Base-by-base conservation (phyloP, 2,888 invertebrate genomes). In the Dryococelus australis region DNA sequence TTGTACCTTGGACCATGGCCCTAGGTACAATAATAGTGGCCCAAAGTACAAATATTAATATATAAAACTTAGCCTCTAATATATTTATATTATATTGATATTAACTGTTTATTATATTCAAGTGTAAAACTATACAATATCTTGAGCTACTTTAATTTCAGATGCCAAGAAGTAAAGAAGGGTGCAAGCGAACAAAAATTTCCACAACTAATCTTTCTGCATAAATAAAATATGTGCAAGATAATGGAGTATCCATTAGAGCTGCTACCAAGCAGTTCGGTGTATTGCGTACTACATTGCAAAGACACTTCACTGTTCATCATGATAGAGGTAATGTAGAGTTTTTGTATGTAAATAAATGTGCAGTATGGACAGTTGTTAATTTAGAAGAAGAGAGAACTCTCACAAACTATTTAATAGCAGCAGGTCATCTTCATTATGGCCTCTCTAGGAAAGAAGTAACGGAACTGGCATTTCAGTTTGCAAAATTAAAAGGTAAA, bases 371-470 rank as follows among this genome's bases (percentile, higher is more conserved):
- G 80, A 80, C 24, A 20, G 80, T 80, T 27, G 12, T 80, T 80
- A 80, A 28, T 80, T 80, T 80, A 27, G 80, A 80, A 78, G 78
- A 26, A 80, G 80, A 28, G 80, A 80, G 12, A 26, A 26, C 80
- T 20, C 80, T 80, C 80, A 80, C n/a, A 3, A 80, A 80, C n/a
- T 80, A 80, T 80, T 26, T 80, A 26, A 80, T 9, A 80, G n/a
- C 26, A 80, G 80, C 80, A 80, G 0, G 80, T 24, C 16, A 80
- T 12, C 80, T 80, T 80, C 80, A 80, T 26, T 80, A 80, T 27
- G 80, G 80, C n/a, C 80, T 80, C 26, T 80, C 80, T 80, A 80
- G n/a, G 80, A n/a, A 80, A 80, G 80, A 80, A 80, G 26, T 80
- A 26, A 80, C 13, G 78, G 78, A 78, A 78, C 78, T 78, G 8